These are phyloP conservation scores for Agapostemon virescens DNA, from an alignment of 2,888 invertebrate species.

Conservation along the genomic window DNA sequence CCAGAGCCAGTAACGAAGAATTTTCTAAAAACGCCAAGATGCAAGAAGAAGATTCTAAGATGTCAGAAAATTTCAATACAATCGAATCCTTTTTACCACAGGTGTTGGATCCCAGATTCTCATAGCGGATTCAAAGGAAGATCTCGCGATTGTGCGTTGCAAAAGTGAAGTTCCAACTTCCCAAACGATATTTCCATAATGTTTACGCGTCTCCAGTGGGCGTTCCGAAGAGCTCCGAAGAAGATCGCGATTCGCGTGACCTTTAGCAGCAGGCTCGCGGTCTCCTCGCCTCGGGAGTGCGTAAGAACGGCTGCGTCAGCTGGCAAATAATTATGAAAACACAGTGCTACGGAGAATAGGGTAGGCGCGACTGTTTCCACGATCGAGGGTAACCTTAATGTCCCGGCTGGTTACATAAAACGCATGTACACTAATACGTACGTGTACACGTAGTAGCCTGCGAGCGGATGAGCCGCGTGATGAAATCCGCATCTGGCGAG, in stretches of 20 bases:
- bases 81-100: no score
- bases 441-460: slow-evolving; percentile 46
- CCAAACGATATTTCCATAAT: neutral
- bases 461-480: slow-evolving; percentile 53
- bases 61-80: no score
- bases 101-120: no score
- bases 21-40: no score
- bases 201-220: neutral
- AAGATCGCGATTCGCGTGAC: slow-evolving; percentile 34
- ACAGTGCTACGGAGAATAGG: slow-evolving; percentile 46
- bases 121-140: no score
- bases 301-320: slow-evolving; percentile 34
- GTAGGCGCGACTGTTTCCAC: slow-evolving; percentile 58
- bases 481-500: slow-evolving; percentile 50
- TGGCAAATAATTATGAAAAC: slow-evolving; percentile 52
- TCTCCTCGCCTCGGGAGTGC: slow-evolving; percentile 20
- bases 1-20: no score
- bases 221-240: neutral
- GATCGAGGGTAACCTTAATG: slow-evolving; percentile 65
- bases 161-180: neutral
- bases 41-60: no score
- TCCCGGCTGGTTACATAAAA: slow-evolving; percentile 61
- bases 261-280: slow-evolving; percentile 51
- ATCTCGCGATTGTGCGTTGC: no score
- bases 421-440: neutral